Evolutionary conservation across 2,797 vertebrate species (phyloP).

Genomic region (Silurus lanzhouensis): DNA sequence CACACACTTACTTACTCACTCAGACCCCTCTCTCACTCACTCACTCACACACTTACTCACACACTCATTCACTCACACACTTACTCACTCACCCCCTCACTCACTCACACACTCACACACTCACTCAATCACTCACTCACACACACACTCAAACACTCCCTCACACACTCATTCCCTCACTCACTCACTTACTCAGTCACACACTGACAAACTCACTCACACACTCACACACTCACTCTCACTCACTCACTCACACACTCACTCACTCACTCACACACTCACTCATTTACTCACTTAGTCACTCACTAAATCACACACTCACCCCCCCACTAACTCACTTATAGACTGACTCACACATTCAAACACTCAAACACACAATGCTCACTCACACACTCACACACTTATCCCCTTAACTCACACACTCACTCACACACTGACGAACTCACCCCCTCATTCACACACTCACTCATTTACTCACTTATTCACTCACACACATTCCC

Average conservation of each 20-base stretch:
- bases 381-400: neutral
- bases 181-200: neutral
- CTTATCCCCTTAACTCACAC: too few relatives aligned
- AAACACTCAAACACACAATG: neutral
- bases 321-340: neutral
- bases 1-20: too few relatives aligned
- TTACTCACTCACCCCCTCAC: neutral
- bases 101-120: neutral
- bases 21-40: too few relatives aligned
- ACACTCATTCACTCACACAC: neutral
- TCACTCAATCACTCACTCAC: neutral
- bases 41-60: neutral
- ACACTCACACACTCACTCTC: neutral
- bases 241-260: neutral
- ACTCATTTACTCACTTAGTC: neutral
- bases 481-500: neutral
- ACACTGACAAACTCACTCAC: too few relatives aligned
- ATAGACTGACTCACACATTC: neutral
- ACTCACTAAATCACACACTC: too few relatives aligned
- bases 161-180: neutral
- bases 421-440: neutral
- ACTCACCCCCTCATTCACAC: neutral
- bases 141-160: too few relatives aligned
- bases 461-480: neutral
- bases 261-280: conserved; percentile 33